Conservation (phyloP, 2,113 vertebrate species). For the Zosterops lateralis region DNA sequence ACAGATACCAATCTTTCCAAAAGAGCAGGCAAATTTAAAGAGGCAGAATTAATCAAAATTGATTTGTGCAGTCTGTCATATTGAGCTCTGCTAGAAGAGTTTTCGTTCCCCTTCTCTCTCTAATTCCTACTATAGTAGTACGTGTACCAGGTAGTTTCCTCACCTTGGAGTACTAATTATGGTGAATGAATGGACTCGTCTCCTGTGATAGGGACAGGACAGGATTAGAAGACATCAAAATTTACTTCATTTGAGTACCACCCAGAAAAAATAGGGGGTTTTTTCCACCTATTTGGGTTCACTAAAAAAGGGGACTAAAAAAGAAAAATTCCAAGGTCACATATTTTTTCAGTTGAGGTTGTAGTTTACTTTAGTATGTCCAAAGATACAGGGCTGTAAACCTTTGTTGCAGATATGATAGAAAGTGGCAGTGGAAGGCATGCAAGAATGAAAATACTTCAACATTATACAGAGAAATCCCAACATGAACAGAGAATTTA, state of each 20-base stretch:
- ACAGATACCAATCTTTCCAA: slow-evolving; percentile 71
- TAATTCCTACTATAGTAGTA: slow-evolving; percentile 32
- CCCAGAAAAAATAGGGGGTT: not conserved
- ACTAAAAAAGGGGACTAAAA: slow-evolving; percentile 3
- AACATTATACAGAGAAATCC: not conserved
- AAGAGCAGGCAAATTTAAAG: slow-evolving; percentile 70
- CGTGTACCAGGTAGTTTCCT: slow-evolving; percentile 32
- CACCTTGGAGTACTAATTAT: slow-evolving; percentile 60
- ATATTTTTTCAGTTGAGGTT: not conserved
- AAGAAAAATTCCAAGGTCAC: slow-evolving; percentile 28
- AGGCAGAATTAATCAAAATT: slow-evolving; percentile 81
- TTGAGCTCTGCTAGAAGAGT: slow-evolving; percentile 49
- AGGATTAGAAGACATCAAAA: slow-evolving; percentile 34
- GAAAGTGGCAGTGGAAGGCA: not conserved
- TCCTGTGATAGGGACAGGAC: not conserved
- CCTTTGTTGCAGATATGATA: not conserved
- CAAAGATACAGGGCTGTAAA: not conserved
- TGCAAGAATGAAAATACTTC: not conserved
- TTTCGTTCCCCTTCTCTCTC: not conserved
- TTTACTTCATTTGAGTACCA: slow-evolving; percentile 43
- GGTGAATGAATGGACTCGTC: slow-evolving; percentile 34
- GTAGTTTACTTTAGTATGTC: not conserved
- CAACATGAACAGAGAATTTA: not conserved
- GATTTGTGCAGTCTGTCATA: slow-evolving; percentile 67
- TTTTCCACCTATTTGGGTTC: not conserved